Evolutionary conservation across 2,888 invertebrate genomes (phyloP).

Genomic region (Rhamnusium bicolor): DNA sequence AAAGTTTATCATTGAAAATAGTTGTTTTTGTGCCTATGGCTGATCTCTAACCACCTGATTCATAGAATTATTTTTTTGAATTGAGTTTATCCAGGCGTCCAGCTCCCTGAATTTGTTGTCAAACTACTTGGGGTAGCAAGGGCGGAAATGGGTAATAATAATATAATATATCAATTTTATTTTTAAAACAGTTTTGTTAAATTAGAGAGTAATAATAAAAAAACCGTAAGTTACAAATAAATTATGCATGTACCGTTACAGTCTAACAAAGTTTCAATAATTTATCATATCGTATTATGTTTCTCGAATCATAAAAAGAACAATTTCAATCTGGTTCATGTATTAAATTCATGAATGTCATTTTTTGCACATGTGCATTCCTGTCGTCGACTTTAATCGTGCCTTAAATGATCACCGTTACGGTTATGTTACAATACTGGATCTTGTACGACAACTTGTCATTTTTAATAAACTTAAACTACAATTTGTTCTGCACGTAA

Average conservation of each 20-base stretch:
- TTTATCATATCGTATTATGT: background rate
- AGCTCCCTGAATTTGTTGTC: too few relatives aligned
- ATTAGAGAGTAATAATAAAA: background rate
- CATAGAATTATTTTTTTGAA: too few relatives aligned
- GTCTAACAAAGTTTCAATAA: background rate
- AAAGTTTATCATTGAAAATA: too few relatives aligned
- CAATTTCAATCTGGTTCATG: conserved; percentile 24
- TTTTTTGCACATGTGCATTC: conserved; percentile 26
- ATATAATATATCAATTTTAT: too few relatives aligned
- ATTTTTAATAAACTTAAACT: conserved; percentile 33
- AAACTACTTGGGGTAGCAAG: too few relatives aligned
- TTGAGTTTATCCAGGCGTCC: too few relatives aligned
- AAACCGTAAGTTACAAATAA: too few relatives aligned
- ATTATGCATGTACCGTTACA: background rate
- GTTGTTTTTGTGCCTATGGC: too few relatives aligned
- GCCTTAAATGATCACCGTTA: conserved; percentile 26
- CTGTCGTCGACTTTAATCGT: conserved; percentile 23
- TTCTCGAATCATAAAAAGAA: background rate
- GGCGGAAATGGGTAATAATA: too few relatives aligned
- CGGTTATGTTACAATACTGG: conserved; percentile 26
- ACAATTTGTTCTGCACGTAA: conserved; percentile 32
- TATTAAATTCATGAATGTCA: conserved; percentile 26
- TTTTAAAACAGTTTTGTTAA: too few relatives aligned
- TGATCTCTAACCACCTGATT: too few relatives aligned
- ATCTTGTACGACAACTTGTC: conserved; percentile 34